phyloP scores from a whole-genome alignment of 2,797 vertebrate species.

The Neomorphus geoffroyi region DNA sequence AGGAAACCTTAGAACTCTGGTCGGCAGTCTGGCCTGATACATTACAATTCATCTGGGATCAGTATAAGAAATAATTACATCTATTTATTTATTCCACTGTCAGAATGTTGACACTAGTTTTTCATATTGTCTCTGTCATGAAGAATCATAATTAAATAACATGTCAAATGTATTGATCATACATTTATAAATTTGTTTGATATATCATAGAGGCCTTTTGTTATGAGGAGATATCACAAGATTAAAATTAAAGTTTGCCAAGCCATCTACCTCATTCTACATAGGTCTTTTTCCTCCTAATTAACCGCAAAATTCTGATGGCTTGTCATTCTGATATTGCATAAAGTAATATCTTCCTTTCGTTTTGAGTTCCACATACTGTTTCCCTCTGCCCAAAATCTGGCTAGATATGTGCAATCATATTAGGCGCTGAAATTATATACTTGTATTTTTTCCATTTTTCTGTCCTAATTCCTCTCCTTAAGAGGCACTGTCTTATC shows the following conservation, averaged over 20 bases:
- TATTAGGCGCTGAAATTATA: conserved; percentile 33
- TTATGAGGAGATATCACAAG: conserved; percentile 65
- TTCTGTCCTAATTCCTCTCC: conserved; percentile 37
- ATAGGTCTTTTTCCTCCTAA: conserved; percentile 51
- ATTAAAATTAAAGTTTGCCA: conserved; percentile 77
- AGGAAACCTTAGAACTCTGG: conserved; percentile 89
- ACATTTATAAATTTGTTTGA: conserved; percentile 72
- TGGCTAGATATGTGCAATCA: conserved; percentile 26
- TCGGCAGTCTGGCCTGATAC: conserved; percentile 72
- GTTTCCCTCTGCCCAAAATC: conserved; percentile 29
- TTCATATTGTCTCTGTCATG: conserved; percentile 84
- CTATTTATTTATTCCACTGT: conserved; percentile 88
- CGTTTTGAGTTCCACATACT: neutral
- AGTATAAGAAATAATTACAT: conserved; percentile 82
- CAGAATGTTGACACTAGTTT: conserved; percentile 86
- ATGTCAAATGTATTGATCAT: conserved; percentile 82
- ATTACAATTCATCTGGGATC: conserved; percentile 85
- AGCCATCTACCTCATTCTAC: conserved; percentile 56
- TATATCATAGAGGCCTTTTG: conserved; percentile 70
- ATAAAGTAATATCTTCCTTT: conserved; percentile 62
- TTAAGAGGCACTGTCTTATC: neutral
- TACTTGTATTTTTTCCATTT: neutral
- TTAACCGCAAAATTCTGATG: conserved; percentile 72
- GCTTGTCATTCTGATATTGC: conserved; percentile 67
- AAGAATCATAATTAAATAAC: conserved; percentile 84